Evolutionary conservation across 2,888 invertebrate genomes (phyloP), one percentile per base, ranked within the genome.

Genomic region (Spodoptera littoralis): DNA sequence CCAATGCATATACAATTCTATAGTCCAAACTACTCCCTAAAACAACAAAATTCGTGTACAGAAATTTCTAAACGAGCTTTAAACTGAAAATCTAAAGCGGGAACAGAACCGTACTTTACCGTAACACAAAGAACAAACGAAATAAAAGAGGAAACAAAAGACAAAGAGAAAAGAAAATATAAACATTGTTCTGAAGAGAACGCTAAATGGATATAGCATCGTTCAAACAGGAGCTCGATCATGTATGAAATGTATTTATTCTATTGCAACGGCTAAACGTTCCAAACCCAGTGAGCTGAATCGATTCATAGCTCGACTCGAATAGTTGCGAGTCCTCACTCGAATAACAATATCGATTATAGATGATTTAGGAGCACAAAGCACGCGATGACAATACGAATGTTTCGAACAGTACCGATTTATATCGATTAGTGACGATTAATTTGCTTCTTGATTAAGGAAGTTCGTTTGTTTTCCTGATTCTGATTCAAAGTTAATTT

Each of bases 311-410:
- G 45, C 62, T 69, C 24, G 65, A 66, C 62, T 69, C 24, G 65
- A 66, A 79, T 69, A 74, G 30, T 65, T 72, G 24, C 44, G 49
- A 45, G 67, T 65, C 57, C 54, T 66, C 67, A 45, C 72, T 76
- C 49, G 68, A 77, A 78, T 75, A 80, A 77, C 73, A 81, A 75
- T 77, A 83, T 84, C 77, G 78, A 81, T 83, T 73, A 18, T 47
- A 36, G 63, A 76, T 81, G 80, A 84, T 82, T 80, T 72, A 84
- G 75, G 56, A 64, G 49, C 54, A 59, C 42, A 30, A 30, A 73
- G 68, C 82, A 86, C 76, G 84, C 79, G 60, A 79, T 57, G 49
- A 58, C 72, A 76, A 11, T 51, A 60, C 51, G 67, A 60, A 76
- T 67, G 47, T 60, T 73, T 54, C 41, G 49, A 53, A 70, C 65